Evolutionary conservation across 2,888 invertebrate genomes (phyloP), one percentile per base, ranked within the genome.

Genomic region (Villa cingulata): DNA sequence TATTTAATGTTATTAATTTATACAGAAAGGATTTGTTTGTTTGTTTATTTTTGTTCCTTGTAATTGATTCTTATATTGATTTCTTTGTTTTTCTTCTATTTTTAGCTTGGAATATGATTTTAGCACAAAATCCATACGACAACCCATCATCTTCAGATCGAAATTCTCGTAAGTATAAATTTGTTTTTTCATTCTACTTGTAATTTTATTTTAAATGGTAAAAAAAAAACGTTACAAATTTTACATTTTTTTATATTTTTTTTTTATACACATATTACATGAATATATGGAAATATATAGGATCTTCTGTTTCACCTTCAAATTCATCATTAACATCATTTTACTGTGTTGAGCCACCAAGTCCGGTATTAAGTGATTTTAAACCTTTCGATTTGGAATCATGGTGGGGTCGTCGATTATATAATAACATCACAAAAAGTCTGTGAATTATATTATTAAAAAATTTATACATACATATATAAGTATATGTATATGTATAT

Each of bases 311-410:
- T 39, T 20, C 32, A n/a, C 14, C 36, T 7, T 7, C 36, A 36
- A 16, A n/a, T 70, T 65, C 48, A 68, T 72, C 42, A 66, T 70
- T 36, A 68, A 45, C 54, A 42, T 57, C 62, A 48, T 53, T 81
- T 36, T 85, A 80, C 68, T 86, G 84, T 66, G 80, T 84, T 56
- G 85, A 85, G 58, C 80, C 79, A 48, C 82, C 83, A 12, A 82
- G 80, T 62, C 74, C 80, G 36, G 72, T 74, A 23, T 72, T 86
- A 44, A 76, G 77, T 58, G 86, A 88, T 68, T 91, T 90, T 66
- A 85, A 87, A 61, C 86, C 89, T 18, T 90, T 90, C 62, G 90
- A 91, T 72, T 74, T 91, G 61, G 90, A 89, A 65, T 81, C 85
- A 36, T 90, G 88, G 85, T 90, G 89, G 88, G 88, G 88, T 52